Conservation (phyloP, 2,888 invertebrate species). For the Volucella inflata region DNA sequence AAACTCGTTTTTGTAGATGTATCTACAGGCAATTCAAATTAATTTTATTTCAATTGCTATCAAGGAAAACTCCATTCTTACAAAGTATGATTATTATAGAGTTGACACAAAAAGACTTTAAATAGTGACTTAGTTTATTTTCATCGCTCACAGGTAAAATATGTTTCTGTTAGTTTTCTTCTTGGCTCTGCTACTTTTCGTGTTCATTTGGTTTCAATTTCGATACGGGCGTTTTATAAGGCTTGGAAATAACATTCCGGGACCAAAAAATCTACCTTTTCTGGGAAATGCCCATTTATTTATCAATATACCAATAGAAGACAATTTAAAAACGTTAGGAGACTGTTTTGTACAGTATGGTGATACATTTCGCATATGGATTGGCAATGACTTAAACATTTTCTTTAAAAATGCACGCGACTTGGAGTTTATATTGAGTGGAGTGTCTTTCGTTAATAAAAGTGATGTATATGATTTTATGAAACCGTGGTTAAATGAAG, state of each 20-base stretch:
- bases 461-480: slow-evolving; percentile 83
- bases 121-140: no score
- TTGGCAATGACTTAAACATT: slow-evolving; percentile 69
- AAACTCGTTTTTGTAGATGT: not conserved
- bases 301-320: slow-evolving; percentile 35
- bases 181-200: not conserved
- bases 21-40: not conserved
- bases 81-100: no score
- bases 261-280: slow-evolving; percentile 33
- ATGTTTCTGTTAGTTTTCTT: slow-evolving; percentile 30
- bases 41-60: not conserved
- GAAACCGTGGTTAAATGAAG: slow-evolving; percentile 84
- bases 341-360: slow-evolving; percentile 49
- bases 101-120: no score
- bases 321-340: slow-evolving; percentile 76
- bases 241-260: slow-evolving; percentile 42
- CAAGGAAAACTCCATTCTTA: slow-evolving; percentile 2
- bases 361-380: slow-evolving; percentile 69
- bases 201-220: not conserved
- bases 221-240: not conserved
- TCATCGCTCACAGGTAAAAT: not conserved
- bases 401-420: slow-evolving; percentile 62
- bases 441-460: slow-evolving; percentile 83
- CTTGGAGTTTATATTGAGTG: slow-evolving; percentile 68
- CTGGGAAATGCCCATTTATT: slow-evolving; percentile 53